Evolutionary conservation across 2,113 vertebrate species (phyloP).

Genomic region (Charadrius vociferus): DNA sequence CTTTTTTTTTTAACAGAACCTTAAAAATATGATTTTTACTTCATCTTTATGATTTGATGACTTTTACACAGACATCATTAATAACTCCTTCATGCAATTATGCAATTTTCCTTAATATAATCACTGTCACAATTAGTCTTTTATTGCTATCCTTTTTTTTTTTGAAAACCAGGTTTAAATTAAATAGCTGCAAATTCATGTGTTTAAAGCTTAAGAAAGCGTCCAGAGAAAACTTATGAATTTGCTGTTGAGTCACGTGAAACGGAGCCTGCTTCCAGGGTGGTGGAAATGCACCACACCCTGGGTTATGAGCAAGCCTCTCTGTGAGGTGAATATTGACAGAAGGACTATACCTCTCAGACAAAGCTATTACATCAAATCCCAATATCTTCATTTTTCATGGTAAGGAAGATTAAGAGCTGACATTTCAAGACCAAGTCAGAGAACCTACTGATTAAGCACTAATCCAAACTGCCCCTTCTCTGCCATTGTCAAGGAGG

Average conservation of each 20-base stretch:
- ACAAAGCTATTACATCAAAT: constrained; percentile 16
- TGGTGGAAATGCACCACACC: not conserved
- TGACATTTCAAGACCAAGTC: constrained; percentile 57
- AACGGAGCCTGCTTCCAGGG: not conserved
- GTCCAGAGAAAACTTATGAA: not conserved
- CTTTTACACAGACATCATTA: not conserved
- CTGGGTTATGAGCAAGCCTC: not conserved
- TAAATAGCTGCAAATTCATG: not conserved
- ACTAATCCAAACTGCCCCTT: constrained; percentile 20
- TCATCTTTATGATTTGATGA: not conserved
- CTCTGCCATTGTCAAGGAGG: not conserved
- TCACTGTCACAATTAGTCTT: not conserved
- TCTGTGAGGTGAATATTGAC: not conserved
- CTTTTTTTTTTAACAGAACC: not conserved
- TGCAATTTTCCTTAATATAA: not conserved
- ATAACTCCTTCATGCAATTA: not conserved
- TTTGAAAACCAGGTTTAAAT: not conserved
- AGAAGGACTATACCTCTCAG: not conserved
- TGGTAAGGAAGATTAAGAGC: constrained; percentile 29
- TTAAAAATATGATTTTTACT: not conserved
- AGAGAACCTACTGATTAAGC: constrained; percentile 47
- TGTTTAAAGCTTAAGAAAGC: not conserved
- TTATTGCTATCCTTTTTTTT: not conserved
- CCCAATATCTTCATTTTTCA: constrained; percentile 38
- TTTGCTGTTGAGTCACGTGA: not conserved